Base-by-base conservation (phyloP, 2,113 vertebrate species). In the Ictalurus furcatus region DNA sequence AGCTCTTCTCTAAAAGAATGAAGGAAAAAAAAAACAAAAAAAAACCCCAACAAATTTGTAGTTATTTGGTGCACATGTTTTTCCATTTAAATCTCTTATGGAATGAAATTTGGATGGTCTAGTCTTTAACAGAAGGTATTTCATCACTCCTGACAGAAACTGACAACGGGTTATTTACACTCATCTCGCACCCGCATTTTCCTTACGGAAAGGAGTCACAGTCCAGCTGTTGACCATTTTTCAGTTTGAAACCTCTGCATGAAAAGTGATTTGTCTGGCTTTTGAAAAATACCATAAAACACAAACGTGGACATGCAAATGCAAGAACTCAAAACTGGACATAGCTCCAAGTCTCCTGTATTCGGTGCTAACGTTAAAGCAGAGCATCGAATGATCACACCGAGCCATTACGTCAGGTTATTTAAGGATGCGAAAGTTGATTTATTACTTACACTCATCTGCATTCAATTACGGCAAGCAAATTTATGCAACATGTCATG, bases 1-100 rank as follows among this genome's bases (percentile, higher is more conserved):
- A 73, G 97, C 97, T 91, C 98, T 96, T 86, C 96, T 97, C 98
- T 99, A 88, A 6, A 81, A 93, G 94, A 92, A 34, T 34, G 34
- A 34, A 34, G 40, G 40, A 86, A 86, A 90, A 1, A 92, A 52
- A 69, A 40, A 84, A 12, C 1, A 87, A 90, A 4, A 92, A 48
- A 48, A 48, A 0, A 34, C 0, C 34, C 34, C 34, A 34, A 48
- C 6, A 7, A 48, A 48, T 13, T 0, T 1, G 23, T 3, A 30
- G 1, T 44, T 52, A 79, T 63, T 14, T 4, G 30, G 0, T 30
- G n/a, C 74, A 44, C 6, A 19, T 30, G 9, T 30, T 74, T 34
- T 86, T 76, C 34, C 52, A 76, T 76, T 30, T 28, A n/a, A 0
- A 58, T 74, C 4, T 85, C 48, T 85, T 34, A 71, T 23, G n/a